Conservation (phyloP, 2,113 vertebrate species). For the Shinisaurus crocodilurus region DNA sequence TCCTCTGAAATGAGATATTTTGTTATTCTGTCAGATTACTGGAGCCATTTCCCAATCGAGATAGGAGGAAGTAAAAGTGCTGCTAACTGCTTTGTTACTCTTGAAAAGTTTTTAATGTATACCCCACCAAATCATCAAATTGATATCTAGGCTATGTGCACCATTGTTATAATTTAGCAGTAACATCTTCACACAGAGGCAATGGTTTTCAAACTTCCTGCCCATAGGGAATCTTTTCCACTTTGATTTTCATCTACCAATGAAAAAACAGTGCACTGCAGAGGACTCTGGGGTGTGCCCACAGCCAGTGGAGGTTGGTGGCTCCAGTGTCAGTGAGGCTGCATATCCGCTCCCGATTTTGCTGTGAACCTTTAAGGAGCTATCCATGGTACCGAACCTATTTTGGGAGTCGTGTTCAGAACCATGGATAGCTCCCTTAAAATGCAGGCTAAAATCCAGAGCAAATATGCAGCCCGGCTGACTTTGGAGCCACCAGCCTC, state of each 20-base stretch:
- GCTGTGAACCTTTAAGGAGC: too few relatives aligned
- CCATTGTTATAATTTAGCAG: conserved; percentile 55
- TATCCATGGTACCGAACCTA: too few relatives aligned
- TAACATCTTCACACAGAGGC: conserved; percentile 41
- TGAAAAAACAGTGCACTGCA: background rate
- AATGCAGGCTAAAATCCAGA: too few relatives aligned
- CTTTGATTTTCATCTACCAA: background rate
- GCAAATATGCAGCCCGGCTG: too few relatives aligned
- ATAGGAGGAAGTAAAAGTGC: conserved; percentile 34
- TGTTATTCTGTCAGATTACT: background rate
- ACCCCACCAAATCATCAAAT: conserved; percentile 53
- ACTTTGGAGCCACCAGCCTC: too few relatives aligned
- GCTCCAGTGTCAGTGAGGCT: too few relatives aligned
- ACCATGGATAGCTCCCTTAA: too few relatives aligned
- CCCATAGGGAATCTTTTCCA: background rate
- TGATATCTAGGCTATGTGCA: conserved; percentile 49
- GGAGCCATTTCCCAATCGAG: background rate
- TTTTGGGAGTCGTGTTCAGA: too few relatives aligned
- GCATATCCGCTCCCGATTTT: too few relatives aligned
- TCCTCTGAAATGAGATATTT: background rate
- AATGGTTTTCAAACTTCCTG: background rate
- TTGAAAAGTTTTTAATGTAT: conserved; percentile 52
- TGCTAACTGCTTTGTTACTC: conserved; percentile 8
- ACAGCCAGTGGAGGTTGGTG: too few relatives aligned
- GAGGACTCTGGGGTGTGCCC: background rate